phyloP scores from a whole-genome alignment of 2,113 vertebrate genomes.

The Leucoraja erinaceus region DNA sequence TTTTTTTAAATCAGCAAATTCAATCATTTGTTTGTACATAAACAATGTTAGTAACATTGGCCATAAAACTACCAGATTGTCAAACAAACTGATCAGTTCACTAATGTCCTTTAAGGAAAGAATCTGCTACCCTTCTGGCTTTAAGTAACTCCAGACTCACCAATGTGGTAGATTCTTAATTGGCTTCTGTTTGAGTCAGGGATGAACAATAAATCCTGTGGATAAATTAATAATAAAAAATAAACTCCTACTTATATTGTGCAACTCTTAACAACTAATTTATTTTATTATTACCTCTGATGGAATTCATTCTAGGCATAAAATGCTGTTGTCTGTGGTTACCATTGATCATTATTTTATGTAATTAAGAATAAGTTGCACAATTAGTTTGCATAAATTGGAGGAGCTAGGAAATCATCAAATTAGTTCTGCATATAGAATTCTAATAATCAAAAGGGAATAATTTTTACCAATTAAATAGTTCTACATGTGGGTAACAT shows the following conservation, averaged over 20 bases:
- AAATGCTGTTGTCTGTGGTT: neutral
- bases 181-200: too few species aligned
- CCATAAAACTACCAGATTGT: too few species aligned
- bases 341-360: neutral
- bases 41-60: neutral
- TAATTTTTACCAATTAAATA: neutral
- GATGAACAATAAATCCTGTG: too few species aligned
- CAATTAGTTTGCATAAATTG: neutral
- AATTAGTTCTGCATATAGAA: neutral
- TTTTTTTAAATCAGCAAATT: neutral
- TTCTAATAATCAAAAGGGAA: neutral
- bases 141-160: too few species aligned
- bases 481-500: neutral
- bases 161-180: too few species aligned
- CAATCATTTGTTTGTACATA: neutral
- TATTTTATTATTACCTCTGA: neutral
- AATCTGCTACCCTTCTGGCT: too few species aligned
- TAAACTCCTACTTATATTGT: neutral
- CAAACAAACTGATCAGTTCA: too few species aligned
- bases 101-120: too few species aligned
- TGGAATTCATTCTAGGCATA: slow-evolving; percentile 13
- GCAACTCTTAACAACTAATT: neutral
- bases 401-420: neutral
- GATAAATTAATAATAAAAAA: too few species aligned
- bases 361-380: neutral